Evolutionary conservation across 2,888 invertebrate species (phyloP), one percentile per base, ranked within the genome.

Genomic region (Chydorus sphaericus): DNA sequence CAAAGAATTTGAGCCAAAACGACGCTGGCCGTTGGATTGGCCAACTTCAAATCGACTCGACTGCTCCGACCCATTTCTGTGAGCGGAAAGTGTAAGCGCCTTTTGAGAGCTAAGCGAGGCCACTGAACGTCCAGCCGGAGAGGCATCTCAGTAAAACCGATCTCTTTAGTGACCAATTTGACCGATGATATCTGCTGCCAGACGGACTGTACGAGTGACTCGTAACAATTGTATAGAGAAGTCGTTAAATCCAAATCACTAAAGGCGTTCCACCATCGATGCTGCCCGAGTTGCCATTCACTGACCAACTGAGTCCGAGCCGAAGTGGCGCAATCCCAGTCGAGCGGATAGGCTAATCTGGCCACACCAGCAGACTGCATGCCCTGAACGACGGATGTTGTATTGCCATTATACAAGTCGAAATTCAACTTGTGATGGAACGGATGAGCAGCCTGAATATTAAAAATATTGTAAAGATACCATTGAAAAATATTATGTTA

Each of bases 41-140:
- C 36, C 26, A 55, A 33, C 16, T 33, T 48, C 48, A 55, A 36
- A 33, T 55, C 31, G 11, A 33, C 48, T 28, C 48, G 39, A 20
- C 55, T 55, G n/a, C 48, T 37, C 10, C 48, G 48, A 8, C 48
- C 36, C 33, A 55, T 39, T 36, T 55, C 55, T 8, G 55, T 55
- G 20, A 52, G 31, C 11, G 52, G 52, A 20, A 52, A 52, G 18
- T 36, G 52, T 5, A 52, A 37, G 11, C 31, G 31, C 4, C 36
- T 33, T 23, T 52, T 52, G 8, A 18, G 16, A 31, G 33, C 36
- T 26, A 52, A 36, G 31, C 52, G 52, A 16, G 52, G 52, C 52
- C 52, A 52, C 10, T 52, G 30, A 11, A 52, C 36, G 33, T 52
- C 52, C 8, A 36, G 23, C 10, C 33, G 14, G 31, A 52, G 6